Percentiles rank a stretch among this genome's conserved stretches.
Evolutionary conservation across 2,797 vertebrate species (phyloP).

Genomic region (Yasuhikotakia modesta): DNA sequence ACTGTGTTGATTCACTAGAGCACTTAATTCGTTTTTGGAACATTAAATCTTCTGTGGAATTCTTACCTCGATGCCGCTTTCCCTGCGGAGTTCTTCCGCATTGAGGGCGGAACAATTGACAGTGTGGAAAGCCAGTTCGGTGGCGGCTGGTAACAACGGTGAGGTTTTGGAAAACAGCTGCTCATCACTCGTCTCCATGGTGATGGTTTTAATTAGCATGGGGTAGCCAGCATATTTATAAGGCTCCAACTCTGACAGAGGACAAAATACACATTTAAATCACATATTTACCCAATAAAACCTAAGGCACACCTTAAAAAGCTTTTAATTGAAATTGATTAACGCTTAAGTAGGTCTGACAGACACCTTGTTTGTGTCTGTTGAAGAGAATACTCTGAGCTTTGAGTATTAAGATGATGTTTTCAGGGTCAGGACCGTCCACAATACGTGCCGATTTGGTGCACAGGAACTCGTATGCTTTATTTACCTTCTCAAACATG

Average conservation of each 20-base stretch:
- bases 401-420: slow-evolving; percentile 98
- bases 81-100: slow-evolving; percentile 94
- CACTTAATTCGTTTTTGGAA: too few species aligned
- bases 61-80: slow-evolving; percentile 92
- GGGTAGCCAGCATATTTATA: slow-evolving; percentile 99
- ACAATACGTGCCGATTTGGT: slow-evolving; percentile 83
- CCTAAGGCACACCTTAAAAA: too few species aligned
- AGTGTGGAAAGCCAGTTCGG: slow-evolving; percentile 94
- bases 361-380: slow-evolving; percentile 88
- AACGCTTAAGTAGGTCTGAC: neutral
- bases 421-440: slow-evolving; percentile 96
- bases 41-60: neutral
- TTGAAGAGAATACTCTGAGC: slow-evolving; percentile 98
- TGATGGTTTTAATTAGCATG: slow-evolving; percentile 98
- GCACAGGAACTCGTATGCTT: slow-evolving; percentile 41
- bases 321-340: too few species aligned
- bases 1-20: too few species aligned
- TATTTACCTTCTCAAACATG: slow-evolving; percentile 47
- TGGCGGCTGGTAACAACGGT: slow-evolving; percentile 89
- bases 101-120: slow-evolving; percentile 98
- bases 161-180: slow-evolving; percentile 95
- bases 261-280: neutral
- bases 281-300: neutral
- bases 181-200: slow-evolving; percentile 91
- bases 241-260: slow-evolving; percentile 88